phyloP scores from a whole-genome alignment of 53 echinoderm and acorn worm species.

The Apostichopus leukothele region DNA sequence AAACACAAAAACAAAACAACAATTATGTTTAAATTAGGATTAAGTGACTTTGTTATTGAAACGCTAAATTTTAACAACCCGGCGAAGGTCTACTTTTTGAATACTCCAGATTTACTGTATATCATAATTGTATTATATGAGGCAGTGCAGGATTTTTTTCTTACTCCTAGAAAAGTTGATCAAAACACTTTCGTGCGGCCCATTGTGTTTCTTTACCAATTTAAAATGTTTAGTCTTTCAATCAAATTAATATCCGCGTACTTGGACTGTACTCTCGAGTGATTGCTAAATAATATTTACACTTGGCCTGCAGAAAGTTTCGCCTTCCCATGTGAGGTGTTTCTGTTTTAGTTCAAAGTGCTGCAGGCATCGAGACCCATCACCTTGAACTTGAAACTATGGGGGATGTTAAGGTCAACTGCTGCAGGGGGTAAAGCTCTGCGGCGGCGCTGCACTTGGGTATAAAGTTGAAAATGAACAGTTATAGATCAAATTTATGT shows the following conservation, averaged over 20 bases:
- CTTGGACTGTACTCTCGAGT: conserved; percentile 1
- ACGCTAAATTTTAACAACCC: no score
- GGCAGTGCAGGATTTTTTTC: no score
- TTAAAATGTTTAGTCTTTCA: conserved; percentile 6
- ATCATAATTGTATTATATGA: no score
- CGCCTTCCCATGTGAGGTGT: conserved; percentile 14
- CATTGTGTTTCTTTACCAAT: not conserved
- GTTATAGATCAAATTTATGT: not conserved
- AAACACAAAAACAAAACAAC: no score
- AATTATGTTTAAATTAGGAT: no score
- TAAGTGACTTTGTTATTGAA: no score
- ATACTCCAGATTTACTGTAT: no score
- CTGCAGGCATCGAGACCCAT: not conserved
- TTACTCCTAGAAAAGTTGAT: not conserved
- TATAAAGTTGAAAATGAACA: not conserved
- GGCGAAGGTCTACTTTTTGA: no score
- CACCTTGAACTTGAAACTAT: conserved; percentile 40
- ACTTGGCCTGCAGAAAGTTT: conserved; percentile 5
- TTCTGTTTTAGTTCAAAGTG: conserved; percentile 17
- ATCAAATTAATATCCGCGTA: conserved; percentile 8
- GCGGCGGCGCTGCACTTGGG: not conserved
- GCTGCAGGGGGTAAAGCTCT: not conserved
- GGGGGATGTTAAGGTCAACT: conserved; percentile 25
- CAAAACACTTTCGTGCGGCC: not conserved
- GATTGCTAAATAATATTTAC: conserved; percentile 33